Evolutionary conservation across 2,888 invertebrate genomes (phyloP).

Genomic region (Panzeria rudis): DNA sequence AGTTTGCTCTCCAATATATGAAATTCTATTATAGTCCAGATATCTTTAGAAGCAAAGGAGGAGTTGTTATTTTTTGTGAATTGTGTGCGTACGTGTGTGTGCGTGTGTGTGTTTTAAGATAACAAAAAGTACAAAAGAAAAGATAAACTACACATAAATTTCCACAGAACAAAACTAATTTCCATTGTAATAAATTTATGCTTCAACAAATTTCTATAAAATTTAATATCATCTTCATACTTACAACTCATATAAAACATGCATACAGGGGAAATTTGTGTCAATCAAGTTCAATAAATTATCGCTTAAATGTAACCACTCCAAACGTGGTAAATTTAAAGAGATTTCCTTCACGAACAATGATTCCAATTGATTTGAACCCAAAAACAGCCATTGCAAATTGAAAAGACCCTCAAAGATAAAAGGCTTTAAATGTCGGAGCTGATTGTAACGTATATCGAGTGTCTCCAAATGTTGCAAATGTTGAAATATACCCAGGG

Average conservation of each 20-base stretch:
- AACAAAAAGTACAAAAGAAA: constrained; percentile 21
- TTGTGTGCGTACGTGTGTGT: background rate
- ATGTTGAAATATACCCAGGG: constrained; percentile 78
- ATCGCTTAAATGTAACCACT: constrained; percentile 84
- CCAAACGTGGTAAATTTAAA: constrained; percentile 81
- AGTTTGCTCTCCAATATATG: constrained; percentile 83
- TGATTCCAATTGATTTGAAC: constrained; percentile 83
- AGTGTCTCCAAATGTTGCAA: constrained; percentile 78
- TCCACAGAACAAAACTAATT: constrained; percentile 5
- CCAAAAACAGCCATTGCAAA: constrained; percentile 84
- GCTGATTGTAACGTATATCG: constrained; percentile 80
- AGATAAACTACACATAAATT: constrained; percentile 24
- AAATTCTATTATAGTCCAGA: constrained; percentile 84
- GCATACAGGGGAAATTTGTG: constrained; percentile 84
- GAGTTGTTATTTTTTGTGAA: background rate
- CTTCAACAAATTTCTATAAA: constrained; percentile 60
- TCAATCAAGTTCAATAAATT: constrained; percentile 84
- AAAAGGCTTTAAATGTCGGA: constrained; percentile 80
- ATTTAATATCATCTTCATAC: constrained; percentile 73
- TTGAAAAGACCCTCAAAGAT: constrained; percentile 83
- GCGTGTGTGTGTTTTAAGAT: constrained; percentile 8
- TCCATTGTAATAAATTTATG: constrained; percentile 60
- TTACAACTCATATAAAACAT: constrained; percentile 84
- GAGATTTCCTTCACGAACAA: constrained; percentile 84
- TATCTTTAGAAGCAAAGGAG: constrained; percentile 78